Evolutionary conservation across 2,797 vertebrate genomes (phyloP), one percentile per base, ranked within the genome.

Genomic region (Neosalanx taihuensis): DNA sequence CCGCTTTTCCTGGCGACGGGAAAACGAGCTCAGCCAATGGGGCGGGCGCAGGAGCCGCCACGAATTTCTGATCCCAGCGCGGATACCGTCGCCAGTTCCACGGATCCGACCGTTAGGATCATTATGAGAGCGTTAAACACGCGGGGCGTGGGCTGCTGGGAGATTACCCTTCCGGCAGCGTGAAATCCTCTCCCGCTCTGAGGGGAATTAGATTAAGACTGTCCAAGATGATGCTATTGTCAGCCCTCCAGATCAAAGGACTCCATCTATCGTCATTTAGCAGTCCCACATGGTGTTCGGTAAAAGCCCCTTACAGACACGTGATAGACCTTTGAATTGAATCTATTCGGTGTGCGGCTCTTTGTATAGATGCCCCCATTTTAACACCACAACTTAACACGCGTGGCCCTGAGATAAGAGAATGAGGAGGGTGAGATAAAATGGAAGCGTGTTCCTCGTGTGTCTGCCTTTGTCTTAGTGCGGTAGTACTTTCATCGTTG

Each of bases 131-230:
- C 51, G 51, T 67, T 67, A 65, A 65, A 65, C 64, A 56, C 46
- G 5, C 13, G 3, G 20, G 13, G 46, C 29, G 49, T 51, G 26
- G 65, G 17, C 23, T 12, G 37, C 31, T 73, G 23, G 71, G 72
- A 79, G 83, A 89, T 86, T 81, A 86, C 72, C 82, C 87, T 29
- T 79, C 78, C 76, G 31, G 76, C 62, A 3, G 72, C 78, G 84
- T 89, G 81, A 88, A 89, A 85, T 87, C 73, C 30, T 69, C 77
- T 76, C 49, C 23, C 41, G 33, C 82, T 84, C 81, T 76, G 79
- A 80, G 74, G 74, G 81, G 84, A 81, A 85, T 86, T 87, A 86
- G 72, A 86, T 88, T 85, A 85, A 86, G 66, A 82, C 81, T 49
- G 76, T 83, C 83, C 84, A 66, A 84, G 84, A 86, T 20, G 63